A percentile compares a stretch with the other conserved stretches of the same genome.
These are phyloP conservation scores for Chymomyza amoena DNA, from an alignment of 2,888 invertebrate species.

Conservation along the genomic window DNA sequence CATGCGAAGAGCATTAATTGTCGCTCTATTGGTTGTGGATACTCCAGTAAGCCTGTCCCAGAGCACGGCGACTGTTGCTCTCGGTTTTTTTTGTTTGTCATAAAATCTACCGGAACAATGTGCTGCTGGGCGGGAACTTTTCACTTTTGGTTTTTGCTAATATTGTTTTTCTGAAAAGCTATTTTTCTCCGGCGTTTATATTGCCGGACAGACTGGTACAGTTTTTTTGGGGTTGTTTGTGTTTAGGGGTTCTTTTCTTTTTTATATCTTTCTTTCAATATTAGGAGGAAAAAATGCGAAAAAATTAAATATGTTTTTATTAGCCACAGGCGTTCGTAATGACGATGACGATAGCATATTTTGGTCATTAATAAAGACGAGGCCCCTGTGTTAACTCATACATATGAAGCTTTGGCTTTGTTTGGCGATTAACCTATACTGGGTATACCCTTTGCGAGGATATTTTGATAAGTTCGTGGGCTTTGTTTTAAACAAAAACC, in stretches of 20 bases:
- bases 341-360: background rate
- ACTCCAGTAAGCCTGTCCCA: no score
- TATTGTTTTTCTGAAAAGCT: conserved; percentile 25
- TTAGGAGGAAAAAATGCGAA: conserved; percentile 58
- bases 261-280: conserved; percentile 42
- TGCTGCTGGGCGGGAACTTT: conserved; percentile 36
- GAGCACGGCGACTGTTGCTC: conserved; percentile 48
- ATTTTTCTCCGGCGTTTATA: conserved; percentile 56
- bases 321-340: conserved; percentile 37
- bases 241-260: conserved; percentile 6
- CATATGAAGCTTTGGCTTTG: background rate
- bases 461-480: no score
- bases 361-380: background rate
- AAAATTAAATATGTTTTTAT: conserved; percentile 64
- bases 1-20: conserved; percentile 15
- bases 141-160: conserved; percentile 56
- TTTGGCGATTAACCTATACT: no score
- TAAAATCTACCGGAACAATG: conserved; percentile 59
- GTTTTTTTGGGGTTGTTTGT: conserved; percentile 38
- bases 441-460: background rate
- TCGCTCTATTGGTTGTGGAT: background rate
- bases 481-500: background rate
- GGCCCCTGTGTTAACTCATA: background rate
- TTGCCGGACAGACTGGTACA: conserved; percentile 34
- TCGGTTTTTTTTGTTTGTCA: conserved; percentile 41